phyloP scores from a whole-genome alignment of 2,797 vertebrate species.

The Echiichthys vipera region DNA sequence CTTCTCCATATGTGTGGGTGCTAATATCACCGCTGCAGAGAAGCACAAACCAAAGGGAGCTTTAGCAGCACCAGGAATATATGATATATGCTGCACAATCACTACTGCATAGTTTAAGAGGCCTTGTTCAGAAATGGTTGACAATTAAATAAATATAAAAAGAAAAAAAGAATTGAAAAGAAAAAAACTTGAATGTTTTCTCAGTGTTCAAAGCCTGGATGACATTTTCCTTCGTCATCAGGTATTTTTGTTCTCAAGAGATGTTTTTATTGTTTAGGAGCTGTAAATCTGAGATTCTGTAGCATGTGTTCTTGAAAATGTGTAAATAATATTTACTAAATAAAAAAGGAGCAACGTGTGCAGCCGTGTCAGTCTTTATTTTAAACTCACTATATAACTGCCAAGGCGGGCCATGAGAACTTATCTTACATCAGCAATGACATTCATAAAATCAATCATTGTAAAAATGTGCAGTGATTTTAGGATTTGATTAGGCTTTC shows the following conservation, averaged over 20 bases:
- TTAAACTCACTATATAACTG: too few species aligned
- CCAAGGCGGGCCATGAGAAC: too few species aligned
- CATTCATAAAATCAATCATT: too few species aligned
- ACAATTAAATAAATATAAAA: constrained; percentile 46
- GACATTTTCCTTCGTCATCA: constrained; percentile 75
- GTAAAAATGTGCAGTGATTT: too few species aligned
- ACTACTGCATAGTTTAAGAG: constrained; percentile 83
- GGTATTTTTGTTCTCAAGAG: constrained; percentile 71
- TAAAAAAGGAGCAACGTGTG: constrained; percentile 74
- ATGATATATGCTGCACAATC: constrained; percentile 84
- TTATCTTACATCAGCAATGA: too few species aligned
- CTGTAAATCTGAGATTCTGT: constrained; percentile 79
- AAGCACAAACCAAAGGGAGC: constrained; percentile 89
- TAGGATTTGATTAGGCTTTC: too few species aligned
- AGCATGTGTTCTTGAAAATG: constrained; percentile 85
- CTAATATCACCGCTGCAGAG: constrained; percentile 84
- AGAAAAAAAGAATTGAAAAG: constrained; percentile 24
- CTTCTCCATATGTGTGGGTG: constrained; percentile 81
- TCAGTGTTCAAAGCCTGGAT: constrained; percentile 79
- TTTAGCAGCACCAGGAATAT: constrained; percentile 82
- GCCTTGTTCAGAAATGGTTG: constrained; percentile 80
- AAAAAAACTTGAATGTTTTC: constrained; percentile 84
- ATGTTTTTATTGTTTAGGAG: constrained; percentile 80
- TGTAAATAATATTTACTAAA: constrained; percentile 87
- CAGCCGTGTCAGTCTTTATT: background rate